Evolutionary conservation across 1,140 invertebrate species (phyloP).

Genomic region (Philotrypesis tridentata): DNA sequence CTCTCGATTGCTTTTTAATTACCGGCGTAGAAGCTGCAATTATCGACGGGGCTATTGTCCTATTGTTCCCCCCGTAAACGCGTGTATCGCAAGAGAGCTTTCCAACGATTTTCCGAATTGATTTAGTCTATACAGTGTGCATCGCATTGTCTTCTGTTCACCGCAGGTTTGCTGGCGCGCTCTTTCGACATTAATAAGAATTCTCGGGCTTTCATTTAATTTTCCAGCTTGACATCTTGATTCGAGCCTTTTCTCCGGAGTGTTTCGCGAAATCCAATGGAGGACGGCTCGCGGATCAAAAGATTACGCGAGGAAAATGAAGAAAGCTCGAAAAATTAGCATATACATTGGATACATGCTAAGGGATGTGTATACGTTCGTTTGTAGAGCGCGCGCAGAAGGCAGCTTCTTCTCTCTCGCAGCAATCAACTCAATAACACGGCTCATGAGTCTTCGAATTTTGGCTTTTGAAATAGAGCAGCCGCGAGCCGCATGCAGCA

Average conservation of each 20-base stretch:
- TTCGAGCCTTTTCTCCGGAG: no score
- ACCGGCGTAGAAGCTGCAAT: neutral
- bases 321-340: neutral
- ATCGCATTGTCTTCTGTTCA: slow-evolving; percentile 8
- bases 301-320: neutral
- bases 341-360: neutral
- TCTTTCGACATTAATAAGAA: slow-evolving; percentile 30
- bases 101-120: slow-evolving; percentile 28
- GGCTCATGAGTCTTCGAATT: slow-evolving; percentile 14
- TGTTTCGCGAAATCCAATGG: neutral
- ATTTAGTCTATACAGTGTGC: slow-evolving; percentile 20
- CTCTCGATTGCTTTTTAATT: slow-evolving; percentile 29
- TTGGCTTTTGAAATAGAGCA: neutral
- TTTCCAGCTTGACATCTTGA: neutral
- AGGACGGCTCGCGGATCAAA: no score
- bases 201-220: neutral
- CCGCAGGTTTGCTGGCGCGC: neutral
- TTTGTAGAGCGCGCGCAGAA: no score
- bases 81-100: neutral
- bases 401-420: no score
- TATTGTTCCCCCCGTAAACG: neutral
- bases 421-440: slow-evolving; percentile 18
- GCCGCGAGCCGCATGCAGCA: neutral
- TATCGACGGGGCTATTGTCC: slow-evolving; percentile 20
- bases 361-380: no score